phyloP scores from a whole-genome alignment of 2,888 invertebrate genomes.

The Aphodius sticticus region DNA sequence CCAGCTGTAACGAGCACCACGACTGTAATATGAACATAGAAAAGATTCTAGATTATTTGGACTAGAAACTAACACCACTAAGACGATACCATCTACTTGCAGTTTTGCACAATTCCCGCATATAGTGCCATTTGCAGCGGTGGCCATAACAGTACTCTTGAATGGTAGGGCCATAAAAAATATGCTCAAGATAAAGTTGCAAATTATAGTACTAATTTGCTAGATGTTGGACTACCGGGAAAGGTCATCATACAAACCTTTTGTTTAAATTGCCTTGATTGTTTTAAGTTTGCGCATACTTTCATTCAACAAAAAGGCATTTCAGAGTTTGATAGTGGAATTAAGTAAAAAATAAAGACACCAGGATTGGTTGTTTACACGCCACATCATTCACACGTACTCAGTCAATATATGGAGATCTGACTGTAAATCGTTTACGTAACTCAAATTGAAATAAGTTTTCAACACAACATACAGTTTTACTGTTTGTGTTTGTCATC shows the following conservation, averaged over 20 bases:
- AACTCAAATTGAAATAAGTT: not conserved
- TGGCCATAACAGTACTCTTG: not conserved
- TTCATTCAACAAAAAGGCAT: no score
- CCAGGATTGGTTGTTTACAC: not conserved
- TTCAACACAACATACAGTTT: not conserved
- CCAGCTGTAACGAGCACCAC: not conserved
- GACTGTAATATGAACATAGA: not conserved
- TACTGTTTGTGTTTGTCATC: not conserved
- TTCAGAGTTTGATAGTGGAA: not conserved
- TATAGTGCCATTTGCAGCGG: not conserved
- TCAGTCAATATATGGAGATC: not conserved
- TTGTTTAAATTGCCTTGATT: no score
- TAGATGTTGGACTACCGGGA: no score
- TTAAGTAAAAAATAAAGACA: not conserved
- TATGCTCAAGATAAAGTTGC: not conserved
- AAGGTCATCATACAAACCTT: no score
- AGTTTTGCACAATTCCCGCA: not conserved
- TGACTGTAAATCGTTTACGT: not conserved
- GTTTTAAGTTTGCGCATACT: no score
- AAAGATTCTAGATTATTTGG: slow-evolving; percentile 4
- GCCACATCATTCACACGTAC: not conserved
- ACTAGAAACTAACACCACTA: slow-evolving; percentile 4
- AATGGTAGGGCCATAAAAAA: not conserved
- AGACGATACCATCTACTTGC: not conserved
- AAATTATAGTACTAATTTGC: no score